Percentiles rank a stretch among this genome's conserved stretches.
Evolutionary conservation across 2,113 vertebrate genomes (phyloP).

Genomic region (Calidris pygmaea): DNA sequence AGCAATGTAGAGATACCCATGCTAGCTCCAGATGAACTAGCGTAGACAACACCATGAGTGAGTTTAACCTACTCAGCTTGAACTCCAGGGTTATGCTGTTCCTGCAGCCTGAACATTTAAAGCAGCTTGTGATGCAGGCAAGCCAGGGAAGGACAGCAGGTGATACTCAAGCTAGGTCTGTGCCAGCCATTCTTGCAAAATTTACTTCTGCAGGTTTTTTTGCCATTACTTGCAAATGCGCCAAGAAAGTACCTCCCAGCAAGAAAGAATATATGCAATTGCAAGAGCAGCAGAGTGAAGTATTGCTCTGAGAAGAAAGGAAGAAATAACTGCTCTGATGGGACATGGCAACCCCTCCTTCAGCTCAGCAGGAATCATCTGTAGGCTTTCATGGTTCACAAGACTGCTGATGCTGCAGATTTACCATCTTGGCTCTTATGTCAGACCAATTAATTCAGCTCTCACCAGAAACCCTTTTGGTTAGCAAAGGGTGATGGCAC

Average conservation of each 20-base stretch:
- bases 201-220: background rate
- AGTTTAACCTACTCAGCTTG: background rate
- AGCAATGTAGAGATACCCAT: background rate
- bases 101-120: background rate
- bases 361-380: background rate
- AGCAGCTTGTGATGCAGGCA: background rate
- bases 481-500: background rate
- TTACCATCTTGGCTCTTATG: background rate
- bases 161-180: background rate
- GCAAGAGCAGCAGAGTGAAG: background rate
- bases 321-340: background rate
- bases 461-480: background rate
- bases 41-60: background rate
- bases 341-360: background rate
- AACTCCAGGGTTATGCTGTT: background rate
- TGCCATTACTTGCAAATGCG: background rate
- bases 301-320: background rate
- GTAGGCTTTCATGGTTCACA: background rate
- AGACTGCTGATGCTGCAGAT: background rate
- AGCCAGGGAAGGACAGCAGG: constrained; percentile 7
- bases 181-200: constrained; percentile 3
- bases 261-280: background rate
- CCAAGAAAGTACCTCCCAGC: background rate
- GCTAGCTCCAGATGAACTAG: background rate
- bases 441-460: background rate